Evolutionary conservation across 2,113 vertebrate species (phyloP), one percentile per base, ranked within the genome.

Genomic region (Hippocampus guttulatus): DNA sequence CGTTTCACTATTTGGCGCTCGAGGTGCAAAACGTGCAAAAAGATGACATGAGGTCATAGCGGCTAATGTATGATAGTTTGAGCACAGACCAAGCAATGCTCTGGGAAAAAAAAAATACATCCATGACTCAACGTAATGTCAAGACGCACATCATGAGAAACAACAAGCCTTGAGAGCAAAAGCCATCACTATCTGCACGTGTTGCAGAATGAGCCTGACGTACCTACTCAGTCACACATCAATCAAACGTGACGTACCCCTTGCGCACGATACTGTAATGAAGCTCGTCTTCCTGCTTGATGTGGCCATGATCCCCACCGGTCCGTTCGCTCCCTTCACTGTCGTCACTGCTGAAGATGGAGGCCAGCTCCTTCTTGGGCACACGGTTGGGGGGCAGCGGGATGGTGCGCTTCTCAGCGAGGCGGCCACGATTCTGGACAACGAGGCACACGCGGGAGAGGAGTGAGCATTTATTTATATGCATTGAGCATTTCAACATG

Each of bases 211-310:
- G 8, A 78, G 80, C 60, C 0, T 74, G 75, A 72, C 67, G 69
- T 74, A 71, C 62, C 15, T 71, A 10, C 16, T 16, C 15, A 49
- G 15, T 49, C 47, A 49, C 15, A 18, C 16, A 74, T 54, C 8
- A 67, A 15, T 38, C 47, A 62, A 8, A 51, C 12, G 38, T 71
- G 38, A 43, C 87, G 87, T 88, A 99, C 97, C 95, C 98, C 91
- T 96, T 98, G 94, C 95, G 98, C 95, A 98, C 96, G 92, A 95
- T 96, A 93, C 90, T 95, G 90, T 95, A 92, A 58, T 93, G 94
- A 41, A 95, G 81, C 72, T 95, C 95, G 55, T 95, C 94, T 85
- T 98, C 95, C 84, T 94, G 95, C 85, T 98, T 98, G 84, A 98
- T 92, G 89, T 94, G 92, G 40, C 91, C 89, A 84, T 87, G 93